Evolutionary conservation across 2,888 invertebrate species (phyloP).

Genomic region (Subacronicta megacephala): DNA sequence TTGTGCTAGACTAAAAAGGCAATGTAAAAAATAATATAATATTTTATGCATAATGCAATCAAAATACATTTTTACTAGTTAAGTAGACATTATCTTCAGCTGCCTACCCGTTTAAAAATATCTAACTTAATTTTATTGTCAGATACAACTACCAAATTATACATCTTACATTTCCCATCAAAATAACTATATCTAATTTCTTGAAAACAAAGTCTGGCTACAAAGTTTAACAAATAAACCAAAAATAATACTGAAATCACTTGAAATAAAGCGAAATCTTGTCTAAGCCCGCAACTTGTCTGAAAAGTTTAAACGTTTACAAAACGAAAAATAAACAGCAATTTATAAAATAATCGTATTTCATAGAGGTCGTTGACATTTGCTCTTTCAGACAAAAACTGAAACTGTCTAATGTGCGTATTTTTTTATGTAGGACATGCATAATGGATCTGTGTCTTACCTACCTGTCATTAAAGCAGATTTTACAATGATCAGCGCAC

Average conservation of each 20-base stretch:
- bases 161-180: background rate
- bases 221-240: constrained; percentile 20
- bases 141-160: constrained; percentile 2
- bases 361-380: background rate
- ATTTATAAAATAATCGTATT: background rate
- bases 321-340: constrained; percentile 1
- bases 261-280: constrained; percentile 14
- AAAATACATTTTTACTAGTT: no score
- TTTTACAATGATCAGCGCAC: no score
- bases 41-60: no score
- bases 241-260: constrained; percentile 9
- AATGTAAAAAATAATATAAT: no score
- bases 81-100: no score
- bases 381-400: no score
- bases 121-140: constrained; percentile 1
- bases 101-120: no score
- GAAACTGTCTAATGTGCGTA: no score
- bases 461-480: no score
- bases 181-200: constrained; percentile 2
- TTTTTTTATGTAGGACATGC: no score
- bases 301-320: constrained; percentile 23
- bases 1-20: no score
- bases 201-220: constrained; percentile 10
- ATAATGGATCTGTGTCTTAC: no score
- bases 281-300: constrained; percentile 19